Base-by-base conservation (phyloP, 2,797 vertebrate species). In the Rhynchonycteris naso region DNA sequence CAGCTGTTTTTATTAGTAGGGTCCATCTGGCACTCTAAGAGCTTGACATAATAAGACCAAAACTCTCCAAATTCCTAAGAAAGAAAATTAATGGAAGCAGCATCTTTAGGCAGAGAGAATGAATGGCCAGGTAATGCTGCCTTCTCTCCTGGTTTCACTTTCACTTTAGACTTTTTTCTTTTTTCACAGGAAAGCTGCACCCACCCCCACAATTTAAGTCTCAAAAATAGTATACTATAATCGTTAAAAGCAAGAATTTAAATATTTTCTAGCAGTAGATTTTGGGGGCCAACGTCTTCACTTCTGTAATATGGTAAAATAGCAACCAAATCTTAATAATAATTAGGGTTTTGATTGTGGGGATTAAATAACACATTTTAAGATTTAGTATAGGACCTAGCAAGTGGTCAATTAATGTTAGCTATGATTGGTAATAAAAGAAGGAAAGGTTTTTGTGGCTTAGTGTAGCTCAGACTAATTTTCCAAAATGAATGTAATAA, bases 241-340 rank as follows among this genome's bases (percentile, higher is more conserved):
- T 80, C 11, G 33, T 76, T 87, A 80, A 83, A 86, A 91, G 59
- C 47, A 59, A 61, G n/a, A 30, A n/a, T 63, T 86, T 94, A 50
- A 81, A 50, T 83, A 79, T 86, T 86, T 97, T 24, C 56, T 56
- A 81, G 19, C 35, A 72, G 76, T 83, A 71, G 76, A 94, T 92
- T 84, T 66, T 93, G 61, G 69, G 61, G 14, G 15, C 56, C 81
- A 92, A 22, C 76, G 65, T 68, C 21, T 80, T 75, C 63, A 78
- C 72, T 90, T 93, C 54, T 71, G 3, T 63, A 85, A 95, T 43
- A 43, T 43, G 43, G 43, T 81, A 90, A 91, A 80, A 71, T 66
- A 83, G 24, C 19, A 69, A 93, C 35, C 63, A 85, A 85, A 35
- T 9, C 84, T 78, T 61, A 80, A 56, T 68, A 74, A 72, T 59